Base-by-base conservation (phyloP, 2,888 invertebrate species). In the Drosophila meridionalis region DNA sequence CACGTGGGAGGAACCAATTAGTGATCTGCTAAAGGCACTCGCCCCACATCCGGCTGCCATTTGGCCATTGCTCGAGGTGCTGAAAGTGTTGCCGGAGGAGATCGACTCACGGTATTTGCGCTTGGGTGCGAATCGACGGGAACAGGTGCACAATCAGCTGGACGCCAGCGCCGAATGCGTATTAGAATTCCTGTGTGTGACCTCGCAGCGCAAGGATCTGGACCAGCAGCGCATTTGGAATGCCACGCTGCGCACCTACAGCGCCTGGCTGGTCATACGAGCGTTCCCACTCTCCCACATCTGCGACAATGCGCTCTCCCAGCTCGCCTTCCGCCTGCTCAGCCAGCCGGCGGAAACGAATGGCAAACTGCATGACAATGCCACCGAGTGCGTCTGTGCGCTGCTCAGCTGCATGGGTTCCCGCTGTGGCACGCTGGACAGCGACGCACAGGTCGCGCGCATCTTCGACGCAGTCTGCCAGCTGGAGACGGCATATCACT, bases 81-180 rank as follows among this genome's bases (percentile, higher is more conserved):
- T 99, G 80, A 98, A 97, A 55, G 97, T 99, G 34, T 94, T 99
- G 89, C 99, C 99, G 6, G 99, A 99, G 94, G 99, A 99, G 95
- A 96, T 98, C 68, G 96, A 96, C 92, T 97, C 97, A 0, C 93
- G 96, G 80, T 95, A 95, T 78, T 94, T 98, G 68, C 95, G 96
- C 89, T 94, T 99, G 71, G 99, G 99, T 45, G 97, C 97, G 78
- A 99, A 99, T 93, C 94, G 99, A 73, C 94, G 99, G 73, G 95
- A 96, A 76, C 97, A 98, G 89, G 95, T 99, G 50, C 95, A 96
- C 83, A 94, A 95, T 63, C 97, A 98, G 91, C 94, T 99, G 76
- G 95, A 95, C 84, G 94, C 94, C 52, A 96, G 97, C 91, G 96
- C 97, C 36, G 95, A 96, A 40, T 95, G 95, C 76, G 96, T 99